Percentiles rank a stretch among this genome's conserved stretches.
phyloP scores from a whole-genome alignment of 92 coral and sea anemone species.

The Meandrina meandrites region DNA sequence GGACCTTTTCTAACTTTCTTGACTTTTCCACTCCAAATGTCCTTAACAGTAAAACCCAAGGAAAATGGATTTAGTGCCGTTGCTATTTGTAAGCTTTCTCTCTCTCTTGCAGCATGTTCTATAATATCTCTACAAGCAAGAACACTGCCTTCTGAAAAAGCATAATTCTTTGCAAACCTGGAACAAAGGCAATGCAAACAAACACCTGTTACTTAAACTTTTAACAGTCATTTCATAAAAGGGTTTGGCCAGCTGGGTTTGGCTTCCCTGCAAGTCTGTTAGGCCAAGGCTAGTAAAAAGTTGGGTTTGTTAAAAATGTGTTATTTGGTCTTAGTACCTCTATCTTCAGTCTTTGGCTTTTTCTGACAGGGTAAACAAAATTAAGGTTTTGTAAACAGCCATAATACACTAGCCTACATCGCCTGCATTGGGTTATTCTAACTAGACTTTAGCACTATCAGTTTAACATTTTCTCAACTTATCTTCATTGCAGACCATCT shows the following conservation, averaged over 20 bases:
- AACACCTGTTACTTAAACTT: too few relatives aligned
- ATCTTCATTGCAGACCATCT: too few relatives aligned
- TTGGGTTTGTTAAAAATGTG: too few relatives aligned
- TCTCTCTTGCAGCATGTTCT: constrained; percentile 12
- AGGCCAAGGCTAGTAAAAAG: background rate
- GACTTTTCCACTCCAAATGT: constrained; percentile 1
- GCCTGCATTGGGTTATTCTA: too few relatives aligned
- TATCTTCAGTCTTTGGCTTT: too few relatives aligned
- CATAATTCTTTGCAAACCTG: constrained; percentile 14
- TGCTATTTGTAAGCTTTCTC: background rate
- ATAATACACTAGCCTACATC: too few relatives aligned
- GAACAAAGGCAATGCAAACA: background rate
- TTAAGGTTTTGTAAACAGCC: too few relatives aligned
- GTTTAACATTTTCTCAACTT: too few relatives aligned
- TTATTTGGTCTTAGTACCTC: too few relatives aligned
- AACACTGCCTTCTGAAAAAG: background rate
- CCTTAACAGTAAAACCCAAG: background rate
- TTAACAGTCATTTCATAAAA: background rate
- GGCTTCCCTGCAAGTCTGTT: background rate
- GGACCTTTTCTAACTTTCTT: background rate
- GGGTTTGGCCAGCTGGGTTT: background rate
- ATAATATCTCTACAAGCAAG: background rate
- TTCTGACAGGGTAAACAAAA: too few relatives aligned
- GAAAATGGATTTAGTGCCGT: background rate
- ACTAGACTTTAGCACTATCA: too few relatives aligned